Base-by-base conservation (phyloP, 2,113 vertebrate genomes). In the Actinemys pallida region DNA sequence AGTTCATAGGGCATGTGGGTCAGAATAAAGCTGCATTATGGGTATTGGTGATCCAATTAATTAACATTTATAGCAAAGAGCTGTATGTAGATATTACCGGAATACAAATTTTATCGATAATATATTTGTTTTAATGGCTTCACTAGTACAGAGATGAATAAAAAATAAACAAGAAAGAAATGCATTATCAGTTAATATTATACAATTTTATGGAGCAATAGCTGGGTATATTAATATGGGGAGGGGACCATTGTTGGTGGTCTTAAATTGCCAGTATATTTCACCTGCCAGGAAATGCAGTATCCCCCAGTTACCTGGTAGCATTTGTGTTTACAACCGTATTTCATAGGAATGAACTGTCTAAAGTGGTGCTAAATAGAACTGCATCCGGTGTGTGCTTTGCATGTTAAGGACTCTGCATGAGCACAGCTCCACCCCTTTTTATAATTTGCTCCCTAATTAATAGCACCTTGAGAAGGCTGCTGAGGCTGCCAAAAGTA, bases 21-120 rank as follows among this genome's bases (percentile, higher is more conserved):
- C 98, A 98, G 96, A 98, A 98, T 93, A 96, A 97, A 98, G 97
- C 98, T 98, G 98, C 98, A 98, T 98, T 98, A 98, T 98, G 98
- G 98, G 98, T 98, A 98, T 94, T 93, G 92, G 96, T 52, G 91
- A 97, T 97, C 97, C 98, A 98, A 98, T 98, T 98, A 98, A 98
- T 98, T 98, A 98, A 98, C 97, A 98, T 98, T 98, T 98, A 97
- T 98, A 97, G 97, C 98, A 89, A 65, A 89, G 95, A 97, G 89
- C 93, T 94, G 95, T 95, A 97, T 94, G 93, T 97, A 97, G 98
- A 97, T 98, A 97, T 83, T 97, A 89, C 93, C 94, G 91, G 97
- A 97, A 97, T 90, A 97, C 96, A 97, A 96, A 96, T 59, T 97
- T 95, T 97, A 97, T 97, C 95, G 96, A 97, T 97, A 91, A 95